Evolutionary conservation across 1,140 invertebrate genomes (phyloP), one percentile per base, ranked within the genome.

Genomic region (Gonatopus flavifemur): DNA sequence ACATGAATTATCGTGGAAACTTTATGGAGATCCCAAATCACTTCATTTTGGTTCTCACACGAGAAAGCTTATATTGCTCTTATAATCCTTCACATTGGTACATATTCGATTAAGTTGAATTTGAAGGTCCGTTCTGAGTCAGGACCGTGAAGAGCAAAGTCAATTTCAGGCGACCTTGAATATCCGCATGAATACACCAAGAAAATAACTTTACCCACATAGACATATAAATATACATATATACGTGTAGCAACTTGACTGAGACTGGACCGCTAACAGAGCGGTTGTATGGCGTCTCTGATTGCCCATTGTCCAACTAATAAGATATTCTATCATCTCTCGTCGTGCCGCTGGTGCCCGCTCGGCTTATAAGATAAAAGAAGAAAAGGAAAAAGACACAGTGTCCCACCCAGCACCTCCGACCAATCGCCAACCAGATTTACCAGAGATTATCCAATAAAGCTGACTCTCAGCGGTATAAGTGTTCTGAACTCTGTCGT

Each of bases 241-340:
- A 13, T 21, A 38, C 35, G 41, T 30, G 54, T 49, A 31, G 48
- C 42, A 25, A 42, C 52, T 18, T 22, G 49, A 55, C 40, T 42
- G 57, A 64, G 51, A 59, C 41, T 55, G 58, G 67, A 68, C 67
- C 59, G 56, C 63, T 67, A 72, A 69, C 66, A 58, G 64, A 66
- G 63, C 64, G 56, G 57, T 57, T 67, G 66, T 70, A 67, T 64
- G 62, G 66, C 64, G 66, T 67, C 59, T 67, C 67, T 75, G 71
- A 74, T 75, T 74, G 71, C 69, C 67, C 67, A 75, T 74, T 74
- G 72, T 75, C 69, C 72, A 62, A 64, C 62, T 75, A 72, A 75
- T 74, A 74, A 75, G 71, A 71, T 72, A 74, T 74, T 75, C 69
- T 62, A 62, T 62, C 67, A 64, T 71, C 68, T 68, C 62, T 52